phyloP scores from a whole-genome alignment of 2,888 invertebrate species.

The Harpalus rufipes region DNA sequence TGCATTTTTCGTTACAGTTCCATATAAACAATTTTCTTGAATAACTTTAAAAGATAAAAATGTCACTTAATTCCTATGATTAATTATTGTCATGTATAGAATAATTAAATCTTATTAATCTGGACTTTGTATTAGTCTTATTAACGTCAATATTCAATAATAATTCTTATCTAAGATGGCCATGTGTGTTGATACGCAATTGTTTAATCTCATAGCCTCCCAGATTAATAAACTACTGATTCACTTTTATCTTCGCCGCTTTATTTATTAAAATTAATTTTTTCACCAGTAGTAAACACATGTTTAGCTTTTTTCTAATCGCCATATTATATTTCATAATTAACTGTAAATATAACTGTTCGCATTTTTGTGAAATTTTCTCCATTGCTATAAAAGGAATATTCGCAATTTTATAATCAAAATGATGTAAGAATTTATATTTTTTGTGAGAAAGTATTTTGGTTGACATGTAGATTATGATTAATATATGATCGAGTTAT shows the following conservation, averaged over 20 bases:
- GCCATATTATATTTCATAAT: not conserved
- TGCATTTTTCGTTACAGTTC: no score
- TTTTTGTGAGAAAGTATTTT: not conserved
- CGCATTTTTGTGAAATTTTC: not conserved
- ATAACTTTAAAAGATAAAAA: no score
- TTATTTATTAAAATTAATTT: not conserved
- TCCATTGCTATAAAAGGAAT: not conserved
- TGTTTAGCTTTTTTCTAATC: not conserved
- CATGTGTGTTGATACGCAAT: conserved; percentile 5
- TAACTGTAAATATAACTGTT: not conserved
- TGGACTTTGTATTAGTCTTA: not conserved
- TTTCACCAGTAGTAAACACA: not conserved
- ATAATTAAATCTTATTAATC: not conserved
- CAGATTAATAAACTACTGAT: no score
- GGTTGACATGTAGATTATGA: not conserved
- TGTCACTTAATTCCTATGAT: no score
- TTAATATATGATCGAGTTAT: not conserved
- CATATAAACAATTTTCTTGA: no score
- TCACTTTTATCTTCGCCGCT: not conserved
- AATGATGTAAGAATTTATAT: not conserved
- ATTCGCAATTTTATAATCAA: not conserved
- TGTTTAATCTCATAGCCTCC: not conserved
- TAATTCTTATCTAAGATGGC: not conserved
- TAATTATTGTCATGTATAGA: not conserved
- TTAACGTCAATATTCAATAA: not conserved